A percentile compares a stretch with the other conserved stretches of the same genome.
Evolutionary conservation across 2,797 vertebrate species (phyloP).

Genomic region (Acanthornis magna): DNA sequence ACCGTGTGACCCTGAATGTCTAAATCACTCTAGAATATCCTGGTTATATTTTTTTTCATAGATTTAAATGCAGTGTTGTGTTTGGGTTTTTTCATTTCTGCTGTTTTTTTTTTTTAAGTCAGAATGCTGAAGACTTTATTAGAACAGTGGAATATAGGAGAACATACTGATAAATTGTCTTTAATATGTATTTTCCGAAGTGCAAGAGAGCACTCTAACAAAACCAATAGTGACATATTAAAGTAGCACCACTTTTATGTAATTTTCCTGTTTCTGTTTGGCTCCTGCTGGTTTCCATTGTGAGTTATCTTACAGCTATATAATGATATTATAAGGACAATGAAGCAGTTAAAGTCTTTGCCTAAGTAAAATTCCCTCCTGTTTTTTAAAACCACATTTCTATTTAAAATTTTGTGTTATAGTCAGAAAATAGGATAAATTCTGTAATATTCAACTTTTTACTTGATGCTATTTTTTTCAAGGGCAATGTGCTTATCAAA

Average conservation of each 20-base stretch:
- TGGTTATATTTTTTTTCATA: background rate
- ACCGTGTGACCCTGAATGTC: background rate
- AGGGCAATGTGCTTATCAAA: background rate
- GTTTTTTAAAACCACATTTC: background rate
- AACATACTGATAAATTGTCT: background rate
- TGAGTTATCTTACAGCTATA: background rate
- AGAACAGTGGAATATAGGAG: background rate
- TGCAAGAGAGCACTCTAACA: background rate
- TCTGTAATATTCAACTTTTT: background rate
- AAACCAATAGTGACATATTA: background rate
- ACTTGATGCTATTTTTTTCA: background rate
- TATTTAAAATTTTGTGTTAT: background rate
- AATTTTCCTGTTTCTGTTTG: background rate
- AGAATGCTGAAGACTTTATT: background rate
- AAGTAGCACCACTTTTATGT: background rate
- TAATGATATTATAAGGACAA: background rate
- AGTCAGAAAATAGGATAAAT: background rate
- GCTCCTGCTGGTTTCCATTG: background rate
- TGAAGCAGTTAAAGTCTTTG: background rate
- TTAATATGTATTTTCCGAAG: background rate
- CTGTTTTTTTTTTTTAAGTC: background rate
- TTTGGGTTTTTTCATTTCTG: background rate
- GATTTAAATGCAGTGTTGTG: background rate
- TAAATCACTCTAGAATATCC: background rate
- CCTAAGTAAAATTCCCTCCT: background rate